phyloP scores from a whole-genome alignment of 2,113 vertebrate genomes.

The Urocolius indicus region DNA sequence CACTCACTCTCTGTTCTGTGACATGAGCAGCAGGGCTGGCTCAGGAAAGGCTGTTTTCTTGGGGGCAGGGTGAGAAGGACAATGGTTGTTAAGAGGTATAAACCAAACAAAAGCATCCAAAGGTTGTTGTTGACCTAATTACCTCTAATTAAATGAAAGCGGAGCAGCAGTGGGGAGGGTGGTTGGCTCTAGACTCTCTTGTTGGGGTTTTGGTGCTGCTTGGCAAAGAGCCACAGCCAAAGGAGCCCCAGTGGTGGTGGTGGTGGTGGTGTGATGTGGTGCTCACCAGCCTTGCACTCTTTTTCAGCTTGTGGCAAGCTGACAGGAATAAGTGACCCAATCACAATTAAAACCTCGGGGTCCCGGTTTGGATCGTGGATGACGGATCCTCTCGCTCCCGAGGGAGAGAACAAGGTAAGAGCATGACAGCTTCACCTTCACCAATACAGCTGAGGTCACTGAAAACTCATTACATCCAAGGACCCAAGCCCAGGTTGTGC shows the following conservation, averaged over 20 bases:
- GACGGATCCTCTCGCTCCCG: constrained; percentile 93
- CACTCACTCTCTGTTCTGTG: not conserved
- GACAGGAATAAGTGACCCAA: constrained; percentile 94
- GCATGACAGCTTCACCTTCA: fast-evolving
- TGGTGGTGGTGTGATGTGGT: fast-evolving
- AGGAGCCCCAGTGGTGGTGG: not conserved
- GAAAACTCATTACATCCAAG: not conserved
- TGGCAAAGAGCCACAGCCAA: fast-evolving
- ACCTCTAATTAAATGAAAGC: not conserved
- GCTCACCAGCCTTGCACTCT: constrained; percentile 45
- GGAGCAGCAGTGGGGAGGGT: not conserved
- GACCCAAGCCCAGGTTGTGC: fast-evolving
- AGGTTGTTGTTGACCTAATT: not conserved
- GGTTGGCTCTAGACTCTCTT: not conserved
- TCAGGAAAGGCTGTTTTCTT: not conserved
- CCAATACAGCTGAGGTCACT: fast-evolving
- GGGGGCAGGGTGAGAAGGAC: not conserved
- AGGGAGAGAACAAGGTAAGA: constrained; percentile 94
- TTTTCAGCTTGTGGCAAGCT: constrained; percentile 95
- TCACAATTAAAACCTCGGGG: constrained; percentile 95
- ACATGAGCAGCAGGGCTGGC: not conserved
- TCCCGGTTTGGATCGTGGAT: constrained; percentile 98
- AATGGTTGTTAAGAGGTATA: not conserved
- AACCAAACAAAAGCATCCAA: not conserved
- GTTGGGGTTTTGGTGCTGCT: fast-evolving